Evolutionary conservation across 2,113 vertebrate genomes (phyloP), one percentile per base, ranked within the genome.

Genomic region (Callionymus lyra): DNA sequence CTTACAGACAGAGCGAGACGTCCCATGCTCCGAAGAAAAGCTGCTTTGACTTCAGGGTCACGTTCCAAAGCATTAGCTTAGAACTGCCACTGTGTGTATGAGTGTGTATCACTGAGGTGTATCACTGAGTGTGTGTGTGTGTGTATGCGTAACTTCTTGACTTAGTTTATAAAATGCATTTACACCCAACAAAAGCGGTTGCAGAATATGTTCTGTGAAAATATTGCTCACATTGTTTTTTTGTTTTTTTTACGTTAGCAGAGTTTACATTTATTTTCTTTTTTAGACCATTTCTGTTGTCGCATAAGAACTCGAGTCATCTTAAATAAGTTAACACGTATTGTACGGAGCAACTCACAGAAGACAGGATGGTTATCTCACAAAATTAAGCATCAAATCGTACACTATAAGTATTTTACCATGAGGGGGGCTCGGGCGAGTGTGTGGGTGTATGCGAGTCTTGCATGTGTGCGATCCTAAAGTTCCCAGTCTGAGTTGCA

Each of bases 371-470:
- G 69, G 70, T 79, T 80, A 82, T 83, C 81, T 77, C 64, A 16
- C 55, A 68, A 77, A 83, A 74, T 72, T 82, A 82, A 82, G 65
- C 72, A 79, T 79, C 76, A 81, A 65, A 76, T 65, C 66, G 35
- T 68, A 80, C 79, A 80, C 72, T 74, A 72, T 47, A 65, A 65
- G 76, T 63, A 70, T 58, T 61, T 59, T 43, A 60, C 66, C 53
- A 50, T 57, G 33, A 63, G 14, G 14, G 54, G 64, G 60, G 59
- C 57, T 34, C 43, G 69, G 61, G 66, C 46, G 43, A 33, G 40
- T 39, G 52, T 1, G 27, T 10, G 40, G 18, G 42, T 12, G 58
- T 45, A 63, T 39, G 63, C 31, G 51, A 16, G 44, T 18, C 41
- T 37, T 56, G 40, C 12, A 44, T 39, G 50, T 47, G 50, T 43